Base-by-base conservation (phyloP, 2,888 invertebrate species). In the Mactromeris polynyma region DNA sequence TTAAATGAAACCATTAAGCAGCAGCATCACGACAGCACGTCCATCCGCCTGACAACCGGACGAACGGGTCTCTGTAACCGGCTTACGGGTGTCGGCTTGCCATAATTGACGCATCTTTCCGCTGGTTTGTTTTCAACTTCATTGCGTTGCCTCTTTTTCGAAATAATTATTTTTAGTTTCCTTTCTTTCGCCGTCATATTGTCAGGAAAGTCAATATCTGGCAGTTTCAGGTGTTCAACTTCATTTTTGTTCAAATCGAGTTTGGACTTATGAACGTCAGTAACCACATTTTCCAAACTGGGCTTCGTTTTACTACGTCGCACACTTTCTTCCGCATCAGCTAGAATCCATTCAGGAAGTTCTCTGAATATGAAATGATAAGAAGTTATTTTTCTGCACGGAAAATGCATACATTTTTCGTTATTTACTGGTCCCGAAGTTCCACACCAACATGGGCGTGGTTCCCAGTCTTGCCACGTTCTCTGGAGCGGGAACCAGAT, bases 51-150 rank as follows among this genome's bases (percentile, higher is more conserved):
- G 2, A 88, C 81, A 21, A 81, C 86, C 17, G 92, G 91, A 73
- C 92, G 86, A 9, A 93, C 91, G 0, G 92, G 92, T 36, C 91
- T 87, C 85, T 92, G 91, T 54, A 94, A 73, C 2, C 91, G 83
- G 26, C 93, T 84, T 21, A 93, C 81, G 1, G 94, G 86, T 19
- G 91, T 92, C 9, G 93, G 92, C 86, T 90, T 91, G 2, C 94
- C 94, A 73, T 94, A 94, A 46, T 94, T 93, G 33, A 90, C 86
- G 69, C 86, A 90, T 87, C 94, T 91, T 7, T 91, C 88, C 11
- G 89, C 69, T 1, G 94, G 94, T 83, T 91, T 93, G 42, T 90
- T 90, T 85, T 92, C 90, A 33, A 83, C 36, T 51, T 91, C 87
- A 73, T 91, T 91, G 42, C 79, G 84, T 14, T 81, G 36, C 69